Evolutionary conservation across 2,113 vertebrate species (phyloP), one percentile per base, ranked within the genome.

Genomic region (Lonchura striata): DNA sequence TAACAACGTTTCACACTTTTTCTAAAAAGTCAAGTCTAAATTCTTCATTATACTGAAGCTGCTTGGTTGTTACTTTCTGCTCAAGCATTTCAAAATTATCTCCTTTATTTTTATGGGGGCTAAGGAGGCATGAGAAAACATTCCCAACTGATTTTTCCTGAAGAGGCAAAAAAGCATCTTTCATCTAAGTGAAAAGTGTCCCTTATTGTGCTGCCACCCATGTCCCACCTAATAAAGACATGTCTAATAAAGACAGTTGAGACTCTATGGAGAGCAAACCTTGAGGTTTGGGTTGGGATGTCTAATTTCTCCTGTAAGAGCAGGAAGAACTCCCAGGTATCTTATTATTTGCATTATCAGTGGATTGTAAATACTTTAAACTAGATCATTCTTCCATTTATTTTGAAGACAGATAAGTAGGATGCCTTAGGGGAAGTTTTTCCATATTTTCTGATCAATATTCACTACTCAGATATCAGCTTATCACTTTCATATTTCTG

Each of bases 361-460:
- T 65, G 81, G 77, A 92, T 37, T 88, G 70, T 86, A 88, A 94
- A 95, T 81, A 92, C 52, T 92, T 94, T 64, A 44, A 96, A 92
- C 60, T 23, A 80, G 69, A 85, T 75, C 54, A 82, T 94, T 93
- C 78, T 91, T 93, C 86, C 92, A 82, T 94, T 96, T 95, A 86
- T 95, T 96, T 89, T 31, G 15, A 92, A 91, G 92, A 88, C 31
- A 92, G 85, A 64, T 82, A 96, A 95, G 74, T 39, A 92, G 83
- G 77, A 79, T 95, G 94, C 97, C 95, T 96, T 76, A 85, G 91
- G 96, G 93, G 82, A 93, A 93, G 87, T 60, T 96, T 83, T 83
- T 63, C 88, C 82, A 81, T 94, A 94, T 88, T 94, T 95, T 89
- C 91, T 94, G 89, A 97, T 96, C 95, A 93, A 97, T 97, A 95